phyloP scores from a whole-genome alignment of 2,797 vertebrate genomes.

The Pempheris klunzingeri region DNA sequence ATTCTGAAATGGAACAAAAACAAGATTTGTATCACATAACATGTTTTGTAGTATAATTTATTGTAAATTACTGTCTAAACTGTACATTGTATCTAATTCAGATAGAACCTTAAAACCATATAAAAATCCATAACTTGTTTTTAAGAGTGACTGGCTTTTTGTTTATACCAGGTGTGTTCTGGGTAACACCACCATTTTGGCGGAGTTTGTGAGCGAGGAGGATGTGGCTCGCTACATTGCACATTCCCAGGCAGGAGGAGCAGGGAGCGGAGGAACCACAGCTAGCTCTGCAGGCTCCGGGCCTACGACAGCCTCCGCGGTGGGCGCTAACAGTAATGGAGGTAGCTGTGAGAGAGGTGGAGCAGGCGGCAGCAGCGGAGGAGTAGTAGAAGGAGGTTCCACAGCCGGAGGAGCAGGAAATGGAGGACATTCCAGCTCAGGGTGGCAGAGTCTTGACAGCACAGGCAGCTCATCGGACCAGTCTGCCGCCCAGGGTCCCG shows the following conservation, averaged over 20 bases:
- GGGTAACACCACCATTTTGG: slow-evolving; percentile 99
- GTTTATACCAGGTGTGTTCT: slow-evolving; percentile 93
- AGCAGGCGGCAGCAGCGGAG: slow-evolving; percentile 65
- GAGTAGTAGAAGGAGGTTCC: slow-evolving; percentile 68
- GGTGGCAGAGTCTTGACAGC: slow-evolving; percentile 97
- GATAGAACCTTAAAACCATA: background rate
- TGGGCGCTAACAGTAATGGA: slow-evolving; percentile 68
- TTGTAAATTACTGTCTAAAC: background rate
- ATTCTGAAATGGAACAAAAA: background rate
- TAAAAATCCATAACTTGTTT: background rate
- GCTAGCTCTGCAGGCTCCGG: slow-evolving; percentile 66
- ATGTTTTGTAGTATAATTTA: background rate
- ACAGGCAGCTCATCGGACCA: slow-evolving; percentile 84
- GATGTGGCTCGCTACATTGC: slow-evolving; percentile 97
- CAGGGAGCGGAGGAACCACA: slow-evolving; percentile 66
- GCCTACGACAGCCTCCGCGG: slow-evolving; percentile 44
- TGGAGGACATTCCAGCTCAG: slow-evolving; percentile 77
- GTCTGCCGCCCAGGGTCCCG: slow-evolving; percentile 85
- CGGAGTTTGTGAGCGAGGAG: slow-evolving; percentile 98
- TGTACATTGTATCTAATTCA: background rate
- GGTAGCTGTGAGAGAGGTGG: slow-evolving; percentile 72
- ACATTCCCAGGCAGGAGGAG: slow-evolving; percentile 93
- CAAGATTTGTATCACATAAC: background rate
- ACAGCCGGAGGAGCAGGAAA: slow-evolving; percentile 63
- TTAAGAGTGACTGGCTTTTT: background rate